Evolutionary conservation across 2,113 vertebrate species (phyloP).

Genomic region (Apodemus sylvaticus): DNA sequence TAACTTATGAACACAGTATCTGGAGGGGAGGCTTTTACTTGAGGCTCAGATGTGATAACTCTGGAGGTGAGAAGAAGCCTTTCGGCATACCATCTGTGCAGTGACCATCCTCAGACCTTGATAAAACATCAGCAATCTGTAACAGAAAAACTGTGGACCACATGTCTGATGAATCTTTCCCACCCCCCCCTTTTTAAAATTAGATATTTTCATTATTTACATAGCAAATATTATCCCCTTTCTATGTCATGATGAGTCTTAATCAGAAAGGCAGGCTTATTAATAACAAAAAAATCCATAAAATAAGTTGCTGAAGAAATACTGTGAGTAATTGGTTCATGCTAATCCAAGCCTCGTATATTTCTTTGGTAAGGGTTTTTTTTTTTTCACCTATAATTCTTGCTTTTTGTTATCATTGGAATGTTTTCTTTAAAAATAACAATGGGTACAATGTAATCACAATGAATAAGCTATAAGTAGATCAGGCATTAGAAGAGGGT

Average conservation of each 20-base stretch:
- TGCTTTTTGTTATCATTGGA: not conserved
- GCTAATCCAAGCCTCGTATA: not conserved
- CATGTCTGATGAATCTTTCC: too few relatives aligned
- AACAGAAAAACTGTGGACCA: not conserved
- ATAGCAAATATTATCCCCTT: too few relatives aligned
- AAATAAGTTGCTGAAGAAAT: not conserved
- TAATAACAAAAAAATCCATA: not conserved
- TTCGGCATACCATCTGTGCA: not conserved
- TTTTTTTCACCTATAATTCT: not conserved
- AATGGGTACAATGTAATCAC: not conserved
- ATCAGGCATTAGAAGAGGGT: not conserved
- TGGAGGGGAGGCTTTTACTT: not conserved
- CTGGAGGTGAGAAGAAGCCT: not conserved
- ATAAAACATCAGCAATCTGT: not conserved
- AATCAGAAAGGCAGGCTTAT: not conserved
- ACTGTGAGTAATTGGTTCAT: not conserved
- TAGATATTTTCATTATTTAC: too few relatives aligned
- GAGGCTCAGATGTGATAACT: not conserved
- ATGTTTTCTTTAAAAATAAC: not conserved
- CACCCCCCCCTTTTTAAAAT: too few relatives aligned
- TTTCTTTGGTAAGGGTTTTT: too few relatives aligned
- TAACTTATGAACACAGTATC: not conserved
- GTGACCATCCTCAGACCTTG: not conserved
- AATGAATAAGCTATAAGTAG: not conserved
- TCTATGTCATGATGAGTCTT: not conserved